These are phyloP conservation scores for Dryocosmus kuriphilus DNA, from an alignment of 2,888 invertebrate species.

Conservation along the genomic window DNA sequence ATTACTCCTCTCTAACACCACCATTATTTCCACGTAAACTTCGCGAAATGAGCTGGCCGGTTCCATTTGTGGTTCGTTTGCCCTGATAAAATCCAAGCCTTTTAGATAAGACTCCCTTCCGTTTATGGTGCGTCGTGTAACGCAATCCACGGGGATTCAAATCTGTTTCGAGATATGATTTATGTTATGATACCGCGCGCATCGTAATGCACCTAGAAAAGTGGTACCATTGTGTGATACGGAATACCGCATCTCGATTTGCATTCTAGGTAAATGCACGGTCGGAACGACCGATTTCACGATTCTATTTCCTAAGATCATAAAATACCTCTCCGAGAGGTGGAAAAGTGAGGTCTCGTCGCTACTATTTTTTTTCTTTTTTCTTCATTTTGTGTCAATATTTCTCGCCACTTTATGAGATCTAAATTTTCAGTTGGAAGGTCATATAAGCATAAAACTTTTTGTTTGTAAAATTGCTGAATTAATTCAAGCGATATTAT, in stretches of 20 bases:
- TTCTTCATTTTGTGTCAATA: background rate
- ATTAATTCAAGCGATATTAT: too few species aligned
- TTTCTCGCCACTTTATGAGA: background rate
- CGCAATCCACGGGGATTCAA: slow-evolving; percentile 50
- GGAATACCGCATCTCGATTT: slow-evolving; percentile 49
- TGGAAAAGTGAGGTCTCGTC: background rate
- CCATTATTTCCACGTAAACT: background rate
- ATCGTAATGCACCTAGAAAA: slow-evolving; percentile 40
- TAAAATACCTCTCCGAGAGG: background rate
- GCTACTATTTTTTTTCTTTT: background rate
- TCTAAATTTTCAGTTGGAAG: background rate
- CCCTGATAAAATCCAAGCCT: slow-evolving; percentile 55
- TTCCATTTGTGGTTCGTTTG: slow-evolving; percentile 9
- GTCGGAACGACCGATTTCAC: slow-evolving; percentile 30
- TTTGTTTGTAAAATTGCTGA: too few species aligned
- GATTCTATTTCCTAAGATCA: slow-evolving; percentile 28
- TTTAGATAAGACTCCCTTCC: slow-evolving; percentile 53
- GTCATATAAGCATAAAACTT: too few species aligned
- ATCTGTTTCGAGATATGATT: slow-evolving; percentile 65
- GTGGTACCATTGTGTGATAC: slow-evolving; percentile 44
- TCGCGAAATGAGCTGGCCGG: background rate
- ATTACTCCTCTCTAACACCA: background rate
- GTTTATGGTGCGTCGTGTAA: slow-evolving; percentile 51
- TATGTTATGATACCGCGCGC: slow-evolving; percentile 54
- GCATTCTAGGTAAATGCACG: slow-evolving; percentile 61